Evolutionary conservation across 2,888 invertebrate genomes (phyloP).

Genomic region (Oligia fasciuncula): DNA sequence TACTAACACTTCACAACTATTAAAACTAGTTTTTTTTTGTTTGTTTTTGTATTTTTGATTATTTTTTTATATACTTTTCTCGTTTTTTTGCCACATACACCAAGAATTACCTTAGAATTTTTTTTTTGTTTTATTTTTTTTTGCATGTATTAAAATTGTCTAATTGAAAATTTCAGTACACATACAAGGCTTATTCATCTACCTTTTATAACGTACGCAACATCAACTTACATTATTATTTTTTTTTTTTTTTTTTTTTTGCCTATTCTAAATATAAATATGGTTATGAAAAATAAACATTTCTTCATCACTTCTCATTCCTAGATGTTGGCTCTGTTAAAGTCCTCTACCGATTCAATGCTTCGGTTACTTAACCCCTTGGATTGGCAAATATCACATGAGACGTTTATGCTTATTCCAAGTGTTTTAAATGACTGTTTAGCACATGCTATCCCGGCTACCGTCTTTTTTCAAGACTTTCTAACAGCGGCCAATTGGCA

Average conservation of each 20-base stretch:
- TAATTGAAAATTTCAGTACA: too few species aligned
- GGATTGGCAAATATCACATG: constrained; percentile 1
- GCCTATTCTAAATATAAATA: too few species aligned
- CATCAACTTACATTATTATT: not conserved
- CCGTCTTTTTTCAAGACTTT: not conserved
- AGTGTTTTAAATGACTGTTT: not conserved
- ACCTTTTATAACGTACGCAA: not conserved
- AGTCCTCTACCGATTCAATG: not conserved
- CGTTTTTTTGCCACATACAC: not conserved
- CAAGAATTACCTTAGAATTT: not conserved
- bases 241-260: not conserved
- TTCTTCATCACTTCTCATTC: not conserved
- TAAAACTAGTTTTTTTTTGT: not conserved
- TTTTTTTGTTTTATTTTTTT: too few species aligned
- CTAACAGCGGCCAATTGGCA: not conserved
- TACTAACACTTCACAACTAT: not conserved
- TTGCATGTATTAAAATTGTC: too few species aligned
- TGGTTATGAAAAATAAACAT: too few species aligned
- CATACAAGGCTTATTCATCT: not conserved
- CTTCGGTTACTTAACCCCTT: not conserved
- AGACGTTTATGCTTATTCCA: not conserved
- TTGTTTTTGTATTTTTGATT: not conserved
- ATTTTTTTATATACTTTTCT: not conserved
- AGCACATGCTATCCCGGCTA: not conserved
- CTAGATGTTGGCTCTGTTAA: constrained; percentile 7